Base-by-base conservation (phyloP, 2,113 vertebrate species). In the Daubentonia madagascariensis region DNA sequence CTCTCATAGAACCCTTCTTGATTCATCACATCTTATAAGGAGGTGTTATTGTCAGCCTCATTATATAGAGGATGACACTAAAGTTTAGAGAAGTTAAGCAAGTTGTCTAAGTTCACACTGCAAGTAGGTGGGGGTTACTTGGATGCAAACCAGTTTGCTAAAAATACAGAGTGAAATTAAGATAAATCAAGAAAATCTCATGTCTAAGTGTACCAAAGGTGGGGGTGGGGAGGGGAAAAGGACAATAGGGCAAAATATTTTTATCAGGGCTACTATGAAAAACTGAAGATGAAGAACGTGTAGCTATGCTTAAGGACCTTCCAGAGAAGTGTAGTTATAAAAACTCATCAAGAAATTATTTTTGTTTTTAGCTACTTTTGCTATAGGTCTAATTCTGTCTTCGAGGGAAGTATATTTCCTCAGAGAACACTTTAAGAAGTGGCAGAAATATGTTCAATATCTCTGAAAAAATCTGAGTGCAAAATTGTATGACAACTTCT, bases 401-500 rank as follows among this genome's bases (percentile, higher is more conserved):
- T 97, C 61, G 30, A 97, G 91, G 85, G 94, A 98, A 97, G 78
- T 96, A 30, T 70, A 90, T 96, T 97, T 98, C 96, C 93, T 98
- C 96, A 97, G 97, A 97, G 92, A 96, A 98, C 35, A 90, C 79
- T 97, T 98, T 85, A 59, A 96, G 97, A 98, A 95, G 75, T 79
- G 92, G 52, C 79, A 90, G 95, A 96, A 80, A 94, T 72, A 88
- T 92, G 37, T 92, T 97, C 70, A 0, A 72, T 95, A 45, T 97
- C 92, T 87, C 63, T 94, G 75, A 89, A 94, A 94, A 97, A 94
- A 40, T 89, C 79, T 90, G 94, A 95, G 83, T 95, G 86, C 43
- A 98, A 98, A 94, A 92, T 78, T 92, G 88, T 92, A 95, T 96
- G 95, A 93, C 92, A 97, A 96, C 89, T 97, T 98, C 92, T 97